Evolutionary conservation across 2,797 vertebrate genomes (phyloP), one percentile per base, ranked within the genome.

Genomic region (Iguana delicatissima): DNA sequence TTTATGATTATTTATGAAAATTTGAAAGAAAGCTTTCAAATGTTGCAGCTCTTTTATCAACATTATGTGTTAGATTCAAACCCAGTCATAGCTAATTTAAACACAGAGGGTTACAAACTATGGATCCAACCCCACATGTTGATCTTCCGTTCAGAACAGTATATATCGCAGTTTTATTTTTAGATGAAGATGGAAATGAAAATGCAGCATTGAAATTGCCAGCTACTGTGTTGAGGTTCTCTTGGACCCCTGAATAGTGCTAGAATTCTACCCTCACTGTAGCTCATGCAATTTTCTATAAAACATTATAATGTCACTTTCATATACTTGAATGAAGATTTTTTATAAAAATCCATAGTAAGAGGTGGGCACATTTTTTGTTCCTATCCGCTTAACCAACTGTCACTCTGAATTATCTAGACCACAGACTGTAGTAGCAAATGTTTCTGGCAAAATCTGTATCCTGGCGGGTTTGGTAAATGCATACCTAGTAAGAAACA

Each of bases 281-380:
- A 35, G 32, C 38, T 52, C 72, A 82, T 0, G 0, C 46, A 81
- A 72, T 57, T 73, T 74, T n/a, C 59, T 1, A 93, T 13, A 0
- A 6, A 26, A 62, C 62, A 81, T 89, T 82, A 86, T 62, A 89
- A 89, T 50, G 83, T 29, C 18, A 29, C 42, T 92, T 91, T 42
- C 22, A 85, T 89, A 89, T 38, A 80, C 76, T 84, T 80, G 22
- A 0, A 32, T 14, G 62, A 20, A 82, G 14, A 69, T 29, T 0
- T 3, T 57, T 55, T 3, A 0, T 2, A 77, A 35, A 64, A 88
- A 84, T 38, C 50, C 24, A 42, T 38, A 77, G 14, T 14, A 20
- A 84, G 38, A 4, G 22, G 0, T 52, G 57, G n/a, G 52, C 0
- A 0, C 24, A 0, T 29, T 32, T 0, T 69, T n/a, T 73, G 82